A percentile compares a stretch with the other conserved stretches of the same genome.
These are phyloP conservation scores for Xenopus petersii DNA, from an alignment of 2,797 vertebrate genomes.

Conservation along the genomic window DNA sequence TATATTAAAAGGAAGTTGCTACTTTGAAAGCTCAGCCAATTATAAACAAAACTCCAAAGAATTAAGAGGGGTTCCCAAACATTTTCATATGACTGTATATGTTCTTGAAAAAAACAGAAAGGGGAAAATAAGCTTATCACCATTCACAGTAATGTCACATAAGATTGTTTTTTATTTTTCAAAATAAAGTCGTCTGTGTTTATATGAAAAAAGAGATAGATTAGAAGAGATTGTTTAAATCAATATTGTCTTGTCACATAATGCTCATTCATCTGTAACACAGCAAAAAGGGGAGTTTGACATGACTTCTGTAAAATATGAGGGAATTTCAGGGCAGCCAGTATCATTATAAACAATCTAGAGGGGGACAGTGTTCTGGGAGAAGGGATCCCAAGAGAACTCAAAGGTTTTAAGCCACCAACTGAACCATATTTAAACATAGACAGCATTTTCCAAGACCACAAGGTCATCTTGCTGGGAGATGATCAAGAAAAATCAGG, in stretches of 20 bases:
- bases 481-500: slow-evolving; percentile 12
- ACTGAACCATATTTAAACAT: not conserved
- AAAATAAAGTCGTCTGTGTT: not conserved
- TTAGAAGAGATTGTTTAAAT: not conserved
- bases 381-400: slow-evolving; percentile 5
- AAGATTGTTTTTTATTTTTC: no score
- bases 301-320: not conserved
- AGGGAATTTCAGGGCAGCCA: slow-evolving; percentile 14
- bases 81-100: no score
- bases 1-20: no score
- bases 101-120: no score
- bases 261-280: slow-evolving; percentile 5
- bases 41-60: no score
- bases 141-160: no score
- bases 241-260: slow-evolving; percentile 4
- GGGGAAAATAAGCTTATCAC: no score
- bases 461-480: slow-evolving; percentile 26
- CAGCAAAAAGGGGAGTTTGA: slow-evolving; percentile 6
- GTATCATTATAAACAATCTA: slow-evolving; percentile 9
- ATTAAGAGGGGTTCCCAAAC: no score
- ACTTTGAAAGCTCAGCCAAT: no score
- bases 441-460: slow-evolving; percentile 9
- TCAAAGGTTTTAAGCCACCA: slow-evolving; percentile 21
- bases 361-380: slow-evolving; percentile 21
- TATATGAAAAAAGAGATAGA: not conserved